Evolutionary conservation across 92 coral and sea anemone genomes (phyloP), one percentile per base, ranked within the genome.

Genomic region (Epizoanthus scotinus): DNA sequence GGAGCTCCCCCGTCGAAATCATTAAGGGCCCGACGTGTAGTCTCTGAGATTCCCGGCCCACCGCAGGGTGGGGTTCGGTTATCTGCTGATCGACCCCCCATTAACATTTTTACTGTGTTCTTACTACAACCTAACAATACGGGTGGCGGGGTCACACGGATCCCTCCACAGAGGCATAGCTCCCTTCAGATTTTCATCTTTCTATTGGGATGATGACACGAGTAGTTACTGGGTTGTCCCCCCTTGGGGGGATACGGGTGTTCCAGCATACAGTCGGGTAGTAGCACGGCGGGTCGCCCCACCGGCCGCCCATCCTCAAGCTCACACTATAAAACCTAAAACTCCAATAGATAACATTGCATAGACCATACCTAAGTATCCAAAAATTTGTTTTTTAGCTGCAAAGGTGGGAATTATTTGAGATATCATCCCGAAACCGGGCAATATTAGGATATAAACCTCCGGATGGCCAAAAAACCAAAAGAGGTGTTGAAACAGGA

Each of bases 391-490:
- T 70, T 84, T 88, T 60, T 83, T 90, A 83, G 88, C 90, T 58
- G 83, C 73, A 82, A 86, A 86, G 72, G 88, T 82, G 71, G 93
- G 88, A 25, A 90, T 78, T 77, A 90, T 90, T 86, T 86, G 90
- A 86, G 93, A 90, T 81, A 90, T 71, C 86, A 90, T 86, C 21
- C 93, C 93, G 87, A 90, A 90, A 19, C 90, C 90, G 78, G 93
- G 93, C 44, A 90, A 65, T 52, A 86, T 90, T 90, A 90, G 87
- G 54, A 90, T 90, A 83, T 90, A 90, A 70, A 90, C 93, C 78
- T 90, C 93, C 44, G 93, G 93, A 71, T 90, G 93, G 24, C 93
- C 93, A 83, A 90, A 90, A 74, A 90, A 90, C 87, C 93, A 90
- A 84, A 90, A 90, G 72, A 90, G 83, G 78, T 90, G 93, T 66